These are phyloP conservation scores for Staurois parvus DNA, from an alignment of 2,797 vertebrate species.

Conservation along the genomic window DNA sequence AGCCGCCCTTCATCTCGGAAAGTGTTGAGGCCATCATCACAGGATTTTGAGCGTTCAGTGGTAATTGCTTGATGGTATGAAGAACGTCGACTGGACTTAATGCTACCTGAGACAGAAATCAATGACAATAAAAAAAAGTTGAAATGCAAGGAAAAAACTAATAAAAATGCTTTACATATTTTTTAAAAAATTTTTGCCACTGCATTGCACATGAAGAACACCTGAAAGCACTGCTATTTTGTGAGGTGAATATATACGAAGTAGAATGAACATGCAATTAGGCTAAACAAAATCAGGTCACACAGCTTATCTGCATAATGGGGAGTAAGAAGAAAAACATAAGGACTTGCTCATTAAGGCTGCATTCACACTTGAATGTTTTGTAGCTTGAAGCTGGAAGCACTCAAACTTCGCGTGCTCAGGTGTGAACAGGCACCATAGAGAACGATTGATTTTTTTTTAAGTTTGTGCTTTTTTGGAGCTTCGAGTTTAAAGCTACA, in stretches of 20 bases:
- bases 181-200: not conserved
- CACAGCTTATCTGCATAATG: too few relatives aligned
- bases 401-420: too few relatives aligned
- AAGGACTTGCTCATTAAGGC: too few relatives aligned
- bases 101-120: slow-evolving; percentile 83
- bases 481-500: too few relatives aligned
- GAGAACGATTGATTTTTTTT: too few relatives aligned
- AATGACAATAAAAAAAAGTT: not conserved
- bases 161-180: not conserved
- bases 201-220: not conserved
- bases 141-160: not conserved
- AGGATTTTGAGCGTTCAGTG: slow-evolving; percentile 96
- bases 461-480: too few relatives aligned
- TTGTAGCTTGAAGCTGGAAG: too few relatives aligned
- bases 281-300: too few relatives aligned
- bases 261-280: too few relatives aligned
- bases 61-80: slow-evolving; percentile 97
- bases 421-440: too few relatives aligned
- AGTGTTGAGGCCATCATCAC: slow-evolving; percentile 93
- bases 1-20: slow-evolving; percentile 90
- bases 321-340: too few relatives aligned
- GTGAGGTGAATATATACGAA: not conserved
- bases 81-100: slow-evolving; percentile 92
- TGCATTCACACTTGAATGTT: too few relatives aligned
- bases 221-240: not conserved